Evolutionary conservation across 2,888 invertebrate genomes (phyloP).

Genomic region (Embidobia sp.): DNA sequence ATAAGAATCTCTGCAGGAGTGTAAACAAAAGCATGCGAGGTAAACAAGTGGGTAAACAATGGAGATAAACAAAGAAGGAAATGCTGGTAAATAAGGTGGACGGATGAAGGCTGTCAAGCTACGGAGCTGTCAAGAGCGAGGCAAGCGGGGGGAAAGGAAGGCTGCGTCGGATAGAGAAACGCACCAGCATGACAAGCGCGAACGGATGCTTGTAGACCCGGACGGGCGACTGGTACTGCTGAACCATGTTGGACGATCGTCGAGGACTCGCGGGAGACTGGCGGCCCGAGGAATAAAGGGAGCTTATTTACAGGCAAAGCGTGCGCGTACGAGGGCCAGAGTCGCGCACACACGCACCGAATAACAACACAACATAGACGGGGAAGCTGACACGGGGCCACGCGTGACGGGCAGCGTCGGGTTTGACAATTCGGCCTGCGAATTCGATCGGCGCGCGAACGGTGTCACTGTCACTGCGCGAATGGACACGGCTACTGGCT

Average conservation of each 20-base stretch:
- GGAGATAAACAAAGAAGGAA: too few relatives aligned
- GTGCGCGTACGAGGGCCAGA: conserved; percentile 16
- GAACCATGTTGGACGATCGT: conserved; percentile 87
- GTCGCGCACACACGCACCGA: conserved; percentile 28
- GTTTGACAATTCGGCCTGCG: conserved; percentile 31
- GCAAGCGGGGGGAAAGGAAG: too few relatives aligned
- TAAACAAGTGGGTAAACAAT: too few relatives aligned
- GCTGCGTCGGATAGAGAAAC: conserved; percentile 78
- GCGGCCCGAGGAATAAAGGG: neutral
- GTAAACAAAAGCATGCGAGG: too few relatives aligned
- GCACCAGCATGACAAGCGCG: conserved; percentile 97
- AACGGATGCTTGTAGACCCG: conserved; percentile 97
- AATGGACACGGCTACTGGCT: conserved; percentile 17
- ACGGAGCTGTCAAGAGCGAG: too few relatives aligned
- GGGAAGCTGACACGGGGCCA: conserved; percentile 18
- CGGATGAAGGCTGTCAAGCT: too few relatives aligned
- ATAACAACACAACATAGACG: conserved; percentile 24
- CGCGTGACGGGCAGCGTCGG: conserved; percentile 11
- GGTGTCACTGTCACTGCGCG: conserved; percentile 19
- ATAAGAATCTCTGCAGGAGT: too few relatives aligned
- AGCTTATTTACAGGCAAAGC: conserved; percentile 26
- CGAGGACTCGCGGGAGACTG: neutral
- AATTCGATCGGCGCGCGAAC: conserved; percentile 17
- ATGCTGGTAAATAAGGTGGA: too few relatives aligned
- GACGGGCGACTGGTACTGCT: conserved; percentile 96